These are phyloP conservation scores for Malurus elegans DNA, from an alignment of 2,113 vertebrate species.

Conservation along the genomic window DNA sequence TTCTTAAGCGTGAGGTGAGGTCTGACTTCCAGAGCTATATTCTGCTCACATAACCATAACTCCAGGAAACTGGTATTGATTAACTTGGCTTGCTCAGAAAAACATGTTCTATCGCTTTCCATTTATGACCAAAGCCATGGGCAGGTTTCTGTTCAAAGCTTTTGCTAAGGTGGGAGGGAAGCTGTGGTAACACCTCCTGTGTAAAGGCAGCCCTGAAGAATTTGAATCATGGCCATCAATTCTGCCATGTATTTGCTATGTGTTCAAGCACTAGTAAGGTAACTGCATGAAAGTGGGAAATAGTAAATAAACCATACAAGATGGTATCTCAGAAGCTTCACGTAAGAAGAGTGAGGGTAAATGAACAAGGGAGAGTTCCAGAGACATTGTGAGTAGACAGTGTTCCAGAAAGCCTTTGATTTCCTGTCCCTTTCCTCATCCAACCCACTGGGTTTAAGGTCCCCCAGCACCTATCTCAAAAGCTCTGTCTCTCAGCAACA, in stretches of 20 bases:
- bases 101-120: not conserved
- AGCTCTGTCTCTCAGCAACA: not conserved
- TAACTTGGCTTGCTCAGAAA: not conserved
- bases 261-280: not conserved
- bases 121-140: not conserved
- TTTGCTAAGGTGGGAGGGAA: not conserved
- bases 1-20: accelerated
- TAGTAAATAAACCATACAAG: not conserved
- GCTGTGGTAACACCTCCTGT: not conserved
- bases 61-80: not conserved
- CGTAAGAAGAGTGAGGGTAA: not conserved
- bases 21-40: not conserved
- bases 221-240: not conserved
- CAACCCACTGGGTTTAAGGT: not conserved
- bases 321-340: not conserved
- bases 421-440: not conserved
- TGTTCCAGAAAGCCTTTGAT: not conserved
- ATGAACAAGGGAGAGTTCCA: not conserved
- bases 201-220: not conserved
- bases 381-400: not conserved
- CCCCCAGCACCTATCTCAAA: not conserved
- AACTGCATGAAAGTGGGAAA: not conserved
- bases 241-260: accelerated
- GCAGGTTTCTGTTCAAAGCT: not conserved
- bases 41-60: not conserved